These are phyloP conservation scores for Butastur rufipennis DNA, from an alignment of 2,113 vertebrate genomes.

Conservation along the genomic window DNA sequence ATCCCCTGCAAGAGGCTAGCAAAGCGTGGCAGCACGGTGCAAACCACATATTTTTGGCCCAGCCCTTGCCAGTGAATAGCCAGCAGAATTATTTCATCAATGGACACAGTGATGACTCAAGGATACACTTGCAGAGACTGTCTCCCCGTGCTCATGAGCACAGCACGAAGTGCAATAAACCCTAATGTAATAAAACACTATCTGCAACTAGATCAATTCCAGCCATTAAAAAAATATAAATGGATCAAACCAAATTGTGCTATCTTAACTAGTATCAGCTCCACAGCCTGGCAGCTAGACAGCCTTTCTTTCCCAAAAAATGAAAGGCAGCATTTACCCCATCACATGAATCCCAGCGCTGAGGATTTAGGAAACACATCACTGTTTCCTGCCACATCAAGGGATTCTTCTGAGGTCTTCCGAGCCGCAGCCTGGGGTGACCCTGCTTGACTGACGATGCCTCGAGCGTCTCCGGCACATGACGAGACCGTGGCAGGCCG, in stretches of 20 bases:
- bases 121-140: neutral
- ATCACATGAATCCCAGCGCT: neutral
- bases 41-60: neutral
- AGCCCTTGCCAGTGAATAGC: neutral
- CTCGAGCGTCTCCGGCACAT: neutral
- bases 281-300: neutral
- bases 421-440: fast-evolving
- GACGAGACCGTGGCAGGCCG: fast-evolving
- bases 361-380: neutral
- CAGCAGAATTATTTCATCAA: neutral
- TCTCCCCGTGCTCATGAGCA: neutral
- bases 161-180: neutral
- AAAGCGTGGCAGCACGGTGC: neutral
- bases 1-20: neutral
- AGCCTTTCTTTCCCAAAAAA: neutral
- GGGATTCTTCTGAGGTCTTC: neutral
- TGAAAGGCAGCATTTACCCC: neutral
- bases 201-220: neutral
- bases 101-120: neutral
- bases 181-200: neutral
- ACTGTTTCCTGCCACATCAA: neutral
- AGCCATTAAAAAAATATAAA: neutral
- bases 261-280: neutral
- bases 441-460: fast-evolving
- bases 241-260: fast-evolving